phyloP scores from a whole-genome alignment of 2,888 invertebrate species.

The Polylopha cassiicola region DNA sequence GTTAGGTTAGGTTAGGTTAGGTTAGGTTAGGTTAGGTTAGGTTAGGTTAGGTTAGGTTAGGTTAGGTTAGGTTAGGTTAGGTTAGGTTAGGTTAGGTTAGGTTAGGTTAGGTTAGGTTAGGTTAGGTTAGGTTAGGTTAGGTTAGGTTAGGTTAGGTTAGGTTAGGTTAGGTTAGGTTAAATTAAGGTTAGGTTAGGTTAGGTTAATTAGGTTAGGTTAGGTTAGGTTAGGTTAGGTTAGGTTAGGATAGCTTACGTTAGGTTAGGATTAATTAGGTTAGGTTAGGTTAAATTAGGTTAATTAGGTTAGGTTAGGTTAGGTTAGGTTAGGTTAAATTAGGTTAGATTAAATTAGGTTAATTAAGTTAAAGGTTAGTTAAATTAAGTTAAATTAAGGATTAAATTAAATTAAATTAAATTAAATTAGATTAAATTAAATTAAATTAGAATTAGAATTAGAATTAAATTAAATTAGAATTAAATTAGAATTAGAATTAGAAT shows the following conservation, averaged over 20 bases:
- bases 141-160: constrained; percentile 10
- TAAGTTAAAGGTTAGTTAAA: not conserved
- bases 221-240: not conserved
- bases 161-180: constrained; percentile 1
- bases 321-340: not conserved
- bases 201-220: not conserved
- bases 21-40: not conserved
- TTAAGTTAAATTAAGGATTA: not conserved
- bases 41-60: not conserved
- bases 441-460: too few species aligned
- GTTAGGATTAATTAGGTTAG: not conserved
- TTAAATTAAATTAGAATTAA: too few species aligned
- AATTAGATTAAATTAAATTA: too few species aligned
- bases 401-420: not conserved
- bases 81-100: constrained; percentile 9
- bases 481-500: too few species aligned
- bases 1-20: not conserved
- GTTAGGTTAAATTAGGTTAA: not conserved
- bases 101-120: not conserved
- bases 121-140: constrained; percentile 1
- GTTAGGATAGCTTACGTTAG: not conserved
- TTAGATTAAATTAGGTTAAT: not conserved
- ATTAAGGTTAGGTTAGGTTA: not conserved
- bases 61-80: constrained; percentile 1
- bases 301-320: not conserved